Evolutionary conservation across 2,888 invertebrate genomes (phyloP), one percentile per base, ranked within the genome.

Genomic region (Colletes collaris): DNA sequence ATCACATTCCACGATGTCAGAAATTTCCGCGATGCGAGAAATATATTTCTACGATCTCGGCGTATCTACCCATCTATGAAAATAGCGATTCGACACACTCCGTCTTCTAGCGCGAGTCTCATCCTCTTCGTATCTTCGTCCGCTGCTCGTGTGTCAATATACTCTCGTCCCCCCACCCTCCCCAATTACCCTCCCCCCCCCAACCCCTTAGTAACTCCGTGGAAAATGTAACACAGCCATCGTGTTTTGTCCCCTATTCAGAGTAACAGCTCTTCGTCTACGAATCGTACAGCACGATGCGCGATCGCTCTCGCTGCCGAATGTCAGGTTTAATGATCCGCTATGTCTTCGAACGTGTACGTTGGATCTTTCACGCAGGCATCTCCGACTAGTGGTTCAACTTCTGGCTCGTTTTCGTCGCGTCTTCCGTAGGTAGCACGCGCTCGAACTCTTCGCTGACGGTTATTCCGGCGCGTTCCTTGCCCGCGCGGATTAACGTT

Each of bases 171-270:
- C 11, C 4, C 6, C 4, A 55, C 55, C 46, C 10, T 60, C 62
- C 11, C 19, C 19, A 19, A 11, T 16, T 16, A 3, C 44, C 40
- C 44, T 11, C 13, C 49, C 40, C 46, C 60, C 65, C 62, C 40
- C 63, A 60, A 55, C 40, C 68, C 60, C 55, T 68, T 68, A 73
- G 72, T 79, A 87, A 74, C 46, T 76, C 59, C 62, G 73, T 68
- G 82, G 74, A 79, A 81, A 76, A 81, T 87, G 81, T 85, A 88
- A 86, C 90, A 88, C 89, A 90, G 89, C 89, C 90, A 87, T 87
- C 82, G 80, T 86, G 88, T 90, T 88, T 85, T 81, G 85, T 65
- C 83, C 78, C 79, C 84, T 79, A 78, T 81, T 84, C 79, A 85
- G 87, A 87, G 72, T 83, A 85, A 88, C 86, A 87, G 86, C 81